phyloP scores from a whole-genome alignment of 2,113 vertebrate species.

The Labeo catla region DNA sequence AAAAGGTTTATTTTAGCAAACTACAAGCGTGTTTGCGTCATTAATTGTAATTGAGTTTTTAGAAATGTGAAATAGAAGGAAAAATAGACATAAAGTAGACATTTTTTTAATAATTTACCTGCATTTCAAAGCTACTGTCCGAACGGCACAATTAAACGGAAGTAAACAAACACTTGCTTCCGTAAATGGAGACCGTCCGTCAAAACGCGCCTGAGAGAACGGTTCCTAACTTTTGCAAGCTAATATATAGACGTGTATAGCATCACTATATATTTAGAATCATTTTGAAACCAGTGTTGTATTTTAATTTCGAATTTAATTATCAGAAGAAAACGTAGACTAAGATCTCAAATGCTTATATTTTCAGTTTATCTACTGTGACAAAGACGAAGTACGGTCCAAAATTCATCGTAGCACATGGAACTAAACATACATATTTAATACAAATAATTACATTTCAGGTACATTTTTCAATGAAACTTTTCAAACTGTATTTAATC shows the following conservation, averaged over 20 bases:
- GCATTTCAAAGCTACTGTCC: not conserved
- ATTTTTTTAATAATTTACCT: not conserved
- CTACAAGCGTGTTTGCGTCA: not conserved
- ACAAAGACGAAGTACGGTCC: not conserved
- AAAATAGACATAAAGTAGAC: no score
- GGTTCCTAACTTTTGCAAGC: not conserved
- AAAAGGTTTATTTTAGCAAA: not conserved
- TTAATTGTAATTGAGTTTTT: no score
- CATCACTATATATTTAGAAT: not conserved
- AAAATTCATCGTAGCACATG: not conserved
- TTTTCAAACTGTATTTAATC: not conserved
- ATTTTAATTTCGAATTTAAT: not conserved
- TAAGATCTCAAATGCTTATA: not conserved
- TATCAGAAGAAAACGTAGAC: no score
- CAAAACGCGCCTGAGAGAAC: not conserved
- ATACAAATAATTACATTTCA: not conserved
- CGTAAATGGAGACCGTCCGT: not conserved
- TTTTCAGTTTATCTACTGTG: not conserved
- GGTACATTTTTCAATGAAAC: not conserved
- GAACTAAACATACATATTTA: not conserved
- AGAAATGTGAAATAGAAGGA: not conserved
- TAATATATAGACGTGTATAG: not conserved
- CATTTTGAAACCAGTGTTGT: not conserved
- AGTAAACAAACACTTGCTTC: slow-evolving; percentile 8
- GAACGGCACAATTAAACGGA: not conserved